Base-by-base conservation (phyloP, 1,140 invertebrate species). In the Pseudomyrmex gracilis region DNA sequence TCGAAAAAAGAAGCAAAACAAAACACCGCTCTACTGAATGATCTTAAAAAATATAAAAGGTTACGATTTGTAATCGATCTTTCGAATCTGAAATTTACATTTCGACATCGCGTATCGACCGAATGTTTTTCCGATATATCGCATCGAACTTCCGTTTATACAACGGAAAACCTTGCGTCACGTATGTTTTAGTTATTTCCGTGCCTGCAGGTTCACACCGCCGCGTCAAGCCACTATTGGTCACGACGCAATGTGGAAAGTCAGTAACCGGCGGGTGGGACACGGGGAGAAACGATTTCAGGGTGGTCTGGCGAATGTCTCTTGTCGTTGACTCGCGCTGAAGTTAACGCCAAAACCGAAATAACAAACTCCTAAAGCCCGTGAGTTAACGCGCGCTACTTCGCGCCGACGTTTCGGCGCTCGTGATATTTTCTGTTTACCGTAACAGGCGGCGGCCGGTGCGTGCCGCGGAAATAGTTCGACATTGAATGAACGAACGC, bases 261-360 rank as follows among this genome's bases (percentile, higher is more conserved):
- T 55, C 34, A 60, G 73, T 61, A 61, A 55, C 67, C n/a, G 70
- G 64, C 20, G 64, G 68, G 45, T 20, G 73, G 45, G 24, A 64
- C 55, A 57, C 34, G 15, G 34, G 67, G 12, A 8, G 58, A 20
- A 68, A 57, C 73, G 70, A 71, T 85, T 74, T 80, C 86, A 87
- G 78, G 92, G 92, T 92, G 92, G 91, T 93, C 93, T 93, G 93
- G 93, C 87, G 84, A 93, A 90, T 91, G 92, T 93, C 92, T 92
- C 92, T 91, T 93, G 91, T 93, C 92, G 86, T 87, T 86, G 78
- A 73, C 73, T 85, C 76, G 88, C 76, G 88, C 80, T 20, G 77
- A 67, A 87, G 90, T 93, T 93, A 91, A 92, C 91, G 85, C 84
- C 85, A 88, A 90, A 88, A 89, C 87, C 89, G 87, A 86, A 92